Percentiles rank a stretch among this genome's conserved stretches.
Conservation (phyloP, 2,888 invertebrate species). For the Mythimna vitellina region DNA sequence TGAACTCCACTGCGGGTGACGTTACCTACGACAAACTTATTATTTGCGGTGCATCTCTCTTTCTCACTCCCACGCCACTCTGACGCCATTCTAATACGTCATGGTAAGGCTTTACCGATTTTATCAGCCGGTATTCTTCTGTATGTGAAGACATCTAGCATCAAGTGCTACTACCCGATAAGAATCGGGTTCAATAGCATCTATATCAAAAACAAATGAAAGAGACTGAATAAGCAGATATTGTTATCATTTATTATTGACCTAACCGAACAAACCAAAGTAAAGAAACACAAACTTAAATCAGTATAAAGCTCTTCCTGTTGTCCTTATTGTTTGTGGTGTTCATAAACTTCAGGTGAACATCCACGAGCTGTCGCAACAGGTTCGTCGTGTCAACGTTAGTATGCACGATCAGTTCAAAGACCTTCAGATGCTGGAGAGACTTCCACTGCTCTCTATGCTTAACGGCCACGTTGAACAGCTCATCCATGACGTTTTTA, state of each 20-base stretch:
- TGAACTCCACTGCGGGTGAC: too few species aligned
- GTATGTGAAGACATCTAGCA: too few species aligned
- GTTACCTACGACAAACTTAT: too few species aligned
- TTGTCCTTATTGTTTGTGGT: constrained; percentile 49
- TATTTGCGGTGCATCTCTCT: too few species aligned
- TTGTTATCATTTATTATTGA: constrained; percentile 28
- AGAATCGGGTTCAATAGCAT: background rate
- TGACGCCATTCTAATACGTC: too few species aligned
- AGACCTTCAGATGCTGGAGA: constrained; percentile 83
- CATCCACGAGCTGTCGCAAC: constrained; percentile 80
- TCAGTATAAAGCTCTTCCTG: constrained; percentile 68
- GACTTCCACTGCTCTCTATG: constrained; percentile 83
- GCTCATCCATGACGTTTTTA: constrained; percentile 79
- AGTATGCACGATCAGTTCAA: constrained; percentile 83
- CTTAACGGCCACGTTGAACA: constrained; percentile 83
- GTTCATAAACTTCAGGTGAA: constrained; percentile 77
- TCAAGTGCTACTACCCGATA: too few species aligned
- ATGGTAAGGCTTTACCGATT: too few species aligned
- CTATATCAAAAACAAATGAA: constrained; percentile 2
- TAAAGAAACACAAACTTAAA: constrained; percentile 4
- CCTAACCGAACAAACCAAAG: constrained; percentile 1
- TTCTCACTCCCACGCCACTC: too few species aligned
- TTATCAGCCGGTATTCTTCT: background rate
- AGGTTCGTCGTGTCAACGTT: constrained; percentile 84
- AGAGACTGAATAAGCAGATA: background rate